These are phyloP conservation scores for Dicentrarchus labrax DNA, from an alignment of 2,113 vertebrate genomes.

Conservation along the genomic window DNA sequence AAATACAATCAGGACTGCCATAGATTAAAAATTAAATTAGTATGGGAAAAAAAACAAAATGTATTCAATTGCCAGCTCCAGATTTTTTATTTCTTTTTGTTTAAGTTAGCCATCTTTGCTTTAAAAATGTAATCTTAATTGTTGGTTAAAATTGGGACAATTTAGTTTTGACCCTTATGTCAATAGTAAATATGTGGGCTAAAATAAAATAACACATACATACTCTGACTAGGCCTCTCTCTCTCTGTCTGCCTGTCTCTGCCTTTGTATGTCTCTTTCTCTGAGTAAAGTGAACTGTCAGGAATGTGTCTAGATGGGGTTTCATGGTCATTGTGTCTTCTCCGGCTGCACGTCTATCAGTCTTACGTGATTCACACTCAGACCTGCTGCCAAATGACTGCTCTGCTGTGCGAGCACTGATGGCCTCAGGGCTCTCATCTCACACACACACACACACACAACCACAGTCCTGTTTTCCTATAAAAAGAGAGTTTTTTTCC, in stretches of 20 bases:
- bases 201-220: neutral
- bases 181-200: neutral
- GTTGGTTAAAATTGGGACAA: neutral
- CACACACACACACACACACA: slow-evolving; percentile 29
- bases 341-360: slow-evolving; percentile 64
- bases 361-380: slow-evolving; percentile 72
- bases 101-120: neutral
- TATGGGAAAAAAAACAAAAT: neutral
- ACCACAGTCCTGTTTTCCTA: slow-evolving; percentile 4
- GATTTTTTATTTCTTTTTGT: neutral
- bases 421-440: slow-evolving; percentile 52
- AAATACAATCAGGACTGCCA: neutral
- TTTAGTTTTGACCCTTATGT: neutral
- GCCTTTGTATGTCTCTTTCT: slow-evolving; percentile 15
- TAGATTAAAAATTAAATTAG: neutral
- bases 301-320: slow-evolving; percentile 63
- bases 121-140: neutral
- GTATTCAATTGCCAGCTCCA: too few species aligned
- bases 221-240: neutral
- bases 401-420: slow-evolving; percentile 53
- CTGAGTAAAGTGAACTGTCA: slow-evolving; percentile 55
- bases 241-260: neutral
- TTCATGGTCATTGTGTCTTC: slow-evolving; percentile 68
- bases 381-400: slow-evolving; percentile 70
- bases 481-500: slow-evolving; percentile 17